These are phyloP conservation scores for Neosilurus mollespiculum DNA, from an alignment of 2,797 vertebrate species.

Conservation along the genomic window DNA sequence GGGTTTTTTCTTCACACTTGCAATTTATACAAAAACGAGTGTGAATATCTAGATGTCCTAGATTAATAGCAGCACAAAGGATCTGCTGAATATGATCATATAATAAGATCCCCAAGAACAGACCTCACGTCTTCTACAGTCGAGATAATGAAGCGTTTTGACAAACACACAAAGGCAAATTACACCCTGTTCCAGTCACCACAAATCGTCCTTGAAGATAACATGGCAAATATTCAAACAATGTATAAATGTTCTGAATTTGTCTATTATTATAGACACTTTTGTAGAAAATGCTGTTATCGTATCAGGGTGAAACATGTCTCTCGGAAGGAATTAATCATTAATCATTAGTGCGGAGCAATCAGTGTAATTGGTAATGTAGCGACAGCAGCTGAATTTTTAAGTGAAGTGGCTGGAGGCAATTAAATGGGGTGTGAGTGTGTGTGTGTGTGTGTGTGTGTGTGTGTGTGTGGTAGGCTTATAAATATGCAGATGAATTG, in stretches of 20 bases:
- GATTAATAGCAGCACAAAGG: not conserved
- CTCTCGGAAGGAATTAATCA: conserved; percentile 42
- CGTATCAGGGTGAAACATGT: conserved; percentile 27
- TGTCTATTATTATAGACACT: not conserved
- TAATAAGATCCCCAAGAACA: not conserved
- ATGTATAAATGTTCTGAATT: not conserved
- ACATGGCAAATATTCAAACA: not conserved
- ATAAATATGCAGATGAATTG: conserved; percentile 44
- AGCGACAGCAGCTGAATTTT: conserved; percentile 47
- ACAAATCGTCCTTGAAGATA: not conserved
- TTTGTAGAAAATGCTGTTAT: not conserved
- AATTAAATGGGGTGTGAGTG: conserved; percentile 22
- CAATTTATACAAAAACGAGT: not conserved
- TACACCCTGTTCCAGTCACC: not conserved
- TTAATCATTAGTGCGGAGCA: conserved; percentile 46
- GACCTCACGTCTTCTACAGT: not conserved
- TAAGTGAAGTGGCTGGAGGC: conserved; percentile 45
- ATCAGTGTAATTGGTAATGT: conserved; percentile 54
- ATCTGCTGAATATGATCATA: not conserved
- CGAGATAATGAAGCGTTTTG: conserved; percentile 13
- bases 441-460: conserved; percentile 21
- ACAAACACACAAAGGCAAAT: conserved; percentile 4
- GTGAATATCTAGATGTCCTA: not conserved
- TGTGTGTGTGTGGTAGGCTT: conserved; percentile 18
- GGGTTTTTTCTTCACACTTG: not conserved